Evolutionary conservation across 2,888 invertebrate species (phyloP).

Genomic region (Dolichopus griseipennis): DNA sequence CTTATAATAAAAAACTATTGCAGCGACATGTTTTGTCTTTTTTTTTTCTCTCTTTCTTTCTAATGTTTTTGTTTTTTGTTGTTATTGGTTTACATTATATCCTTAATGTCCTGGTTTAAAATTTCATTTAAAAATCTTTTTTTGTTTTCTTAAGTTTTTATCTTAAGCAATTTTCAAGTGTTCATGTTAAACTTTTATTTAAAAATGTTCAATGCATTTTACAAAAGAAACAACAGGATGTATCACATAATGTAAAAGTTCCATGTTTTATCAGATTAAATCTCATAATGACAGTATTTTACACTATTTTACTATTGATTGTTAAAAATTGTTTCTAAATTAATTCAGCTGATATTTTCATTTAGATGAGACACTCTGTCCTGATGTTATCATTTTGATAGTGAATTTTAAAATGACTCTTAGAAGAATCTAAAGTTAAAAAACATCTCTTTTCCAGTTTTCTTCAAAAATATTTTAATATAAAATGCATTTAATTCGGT

Average conservation of each 20-base stretch:
- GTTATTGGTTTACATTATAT: neutral
- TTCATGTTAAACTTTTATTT: neutral
- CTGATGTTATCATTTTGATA: too few species aligned
- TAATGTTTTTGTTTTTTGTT: too few species aligned
- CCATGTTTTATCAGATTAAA: too few species aligned
- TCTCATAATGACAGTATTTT: too few species aligned
- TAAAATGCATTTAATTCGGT: neutral
- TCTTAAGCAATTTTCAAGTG: neutral
- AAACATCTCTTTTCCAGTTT: neutral
- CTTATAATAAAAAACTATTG: neutral
- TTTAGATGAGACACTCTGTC: too few species aligned
- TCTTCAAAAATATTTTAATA: neutral
- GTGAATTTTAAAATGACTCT: too few species aligned
- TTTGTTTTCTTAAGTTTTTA: neutral
- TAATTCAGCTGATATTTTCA: too few species aligned
- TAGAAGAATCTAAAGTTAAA: neutral
- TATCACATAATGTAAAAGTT: too few species aligned
- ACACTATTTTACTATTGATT: too few species aligned
- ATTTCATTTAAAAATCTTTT: neutral
- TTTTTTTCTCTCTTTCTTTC: too few species aligned
- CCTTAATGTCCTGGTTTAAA: conserved; percentile 4
- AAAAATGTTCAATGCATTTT: neutral
- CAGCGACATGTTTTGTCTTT: neutral
- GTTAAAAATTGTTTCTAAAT: too few species aligned
- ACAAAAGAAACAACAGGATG: neutral